Conservation (phyloP, 2,888 invertebrate species). For the Rhagonycha fulva region DNA sequence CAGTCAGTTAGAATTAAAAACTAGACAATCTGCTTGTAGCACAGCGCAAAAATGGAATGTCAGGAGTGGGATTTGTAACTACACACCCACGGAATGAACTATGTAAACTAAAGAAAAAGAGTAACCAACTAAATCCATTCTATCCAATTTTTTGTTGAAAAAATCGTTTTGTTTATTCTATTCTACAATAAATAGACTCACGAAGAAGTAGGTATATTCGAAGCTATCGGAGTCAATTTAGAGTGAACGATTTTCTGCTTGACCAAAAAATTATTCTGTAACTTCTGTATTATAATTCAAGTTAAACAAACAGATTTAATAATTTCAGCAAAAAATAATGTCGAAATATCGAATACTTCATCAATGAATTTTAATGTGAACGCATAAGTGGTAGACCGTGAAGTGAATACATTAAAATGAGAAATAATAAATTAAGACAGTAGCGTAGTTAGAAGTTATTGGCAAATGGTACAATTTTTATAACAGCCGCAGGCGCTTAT, state of each 20-base stretch:
- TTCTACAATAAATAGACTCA: background rate
- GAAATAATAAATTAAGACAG: background rate
- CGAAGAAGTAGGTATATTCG: background rate
- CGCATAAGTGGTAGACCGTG: background rate
- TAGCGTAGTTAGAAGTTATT: background rate
- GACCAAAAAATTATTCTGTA: background rate
- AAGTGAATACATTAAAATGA: background rate
- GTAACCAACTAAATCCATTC: background rate
- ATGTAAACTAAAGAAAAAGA: background rate
- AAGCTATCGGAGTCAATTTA: background rate
- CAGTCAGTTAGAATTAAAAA: conserved; percentile 27
- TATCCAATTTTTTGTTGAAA: background rate
- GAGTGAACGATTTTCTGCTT: background rate
- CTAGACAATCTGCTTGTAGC: conserved; percentile 22
- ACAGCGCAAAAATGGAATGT: conserved; percentile 52
- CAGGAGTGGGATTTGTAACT: conserved; percentile 79
- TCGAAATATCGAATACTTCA: background rate
- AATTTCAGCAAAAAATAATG: background rate
- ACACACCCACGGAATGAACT: conserved; percentile 60
- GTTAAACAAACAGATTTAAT: background rate
- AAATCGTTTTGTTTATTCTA: background rate
- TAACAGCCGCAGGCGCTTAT: background rate
- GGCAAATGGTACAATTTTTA: background rate
- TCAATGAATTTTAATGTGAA: background rate
- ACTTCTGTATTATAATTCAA: background rate